These are phyloP conservation scores for Platorchestia sp. DNA, from an alignment of 1,140 invertebrate species.

Conservation along the genomic window DNA sequence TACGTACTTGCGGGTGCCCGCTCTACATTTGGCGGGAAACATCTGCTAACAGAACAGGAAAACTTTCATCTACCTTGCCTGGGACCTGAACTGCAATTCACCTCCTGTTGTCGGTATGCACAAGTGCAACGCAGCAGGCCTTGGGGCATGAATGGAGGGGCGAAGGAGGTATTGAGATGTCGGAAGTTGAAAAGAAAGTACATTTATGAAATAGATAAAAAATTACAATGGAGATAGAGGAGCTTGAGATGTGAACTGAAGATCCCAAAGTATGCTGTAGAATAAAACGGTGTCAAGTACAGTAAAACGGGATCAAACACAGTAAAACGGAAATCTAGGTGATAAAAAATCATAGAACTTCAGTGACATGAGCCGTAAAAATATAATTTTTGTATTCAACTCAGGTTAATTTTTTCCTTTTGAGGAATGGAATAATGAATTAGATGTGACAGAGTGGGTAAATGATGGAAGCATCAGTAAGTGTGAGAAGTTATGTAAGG, in stretches of 20 bases:
- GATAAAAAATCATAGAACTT: no score
- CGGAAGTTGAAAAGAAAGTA: not conserved
- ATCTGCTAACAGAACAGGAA: not conserved
- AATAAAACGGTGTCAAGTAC: not conserved
- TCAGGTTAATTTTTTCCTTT: no score
- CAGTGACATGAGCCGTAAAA: no score
- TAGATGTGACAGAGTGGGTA: no score
- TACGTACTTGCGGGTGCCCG: not conserved
- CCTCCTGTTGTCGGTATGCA: no score
- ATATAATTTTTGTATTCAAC: no score
- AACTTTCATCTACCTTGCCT: not conserved
- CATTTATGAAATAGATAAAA: not conserved
- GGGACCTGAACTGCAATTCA: not conserved
- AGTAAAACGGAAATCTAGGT: not conserved
- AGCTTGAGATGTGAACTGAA: not conserved
- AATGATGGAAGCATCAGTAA: no score
- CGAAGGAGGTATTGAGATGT: not conserved
- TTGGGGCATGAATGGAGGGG: not conserved
- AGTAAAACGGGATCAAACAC: not conserved
- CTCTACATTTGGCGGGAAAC: not conserved
- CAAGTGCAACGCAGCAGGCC: no score
- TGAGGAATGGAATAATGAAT: no score
- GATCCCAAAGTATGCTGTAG: not conserved
- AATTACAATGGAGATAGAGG: not conserved
- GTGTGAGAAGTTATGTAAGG: no score